phyloP scores from a whole-genome alignment of 2,113 vertebrate species.

The Grallaria varia region DNA sequence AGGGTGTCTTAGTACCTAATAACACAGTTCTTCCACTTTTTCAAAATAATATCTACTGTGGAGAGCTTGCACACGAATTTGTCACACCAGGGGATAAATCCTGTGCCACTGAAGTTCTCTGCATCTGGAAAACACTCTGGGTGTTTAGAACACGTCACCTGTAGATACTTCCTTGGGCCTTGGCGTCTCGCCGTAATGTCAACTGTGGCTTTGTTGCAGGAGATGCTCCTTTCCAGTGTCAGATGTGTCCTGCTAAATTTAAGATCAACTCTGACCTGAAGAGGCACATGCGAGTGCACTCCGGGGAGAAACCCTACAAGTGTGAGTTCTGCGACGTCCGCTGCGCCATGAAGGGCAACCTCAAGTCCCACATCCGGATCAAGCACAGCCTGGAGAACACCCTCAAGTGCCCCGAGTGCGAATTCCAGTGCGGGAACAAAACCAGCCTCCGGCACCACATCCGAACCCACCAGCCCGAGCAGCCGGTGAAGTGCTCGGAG shows the following conservation, averaged over 20 bases:
- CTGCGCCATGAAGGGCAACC: slow-evolving; percentile 98
- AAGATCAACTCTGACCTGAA: slow-evolving; percentile 99
- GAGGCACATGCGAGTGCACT: slow-evolving; percentile 93
- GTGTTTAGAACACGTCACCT: background rate
- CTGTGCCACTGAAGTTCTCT: background rate
- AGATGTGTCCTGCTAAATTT: slow-evolving; percentile 94
- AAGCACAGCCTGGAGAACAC: slow-evolving; percentile 86
- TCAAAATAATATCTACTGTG: background rate
- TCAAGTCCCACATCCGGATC: slow-evolving; percentile 94
- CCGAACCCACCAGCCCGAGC: slow-evolving; percentile 85
- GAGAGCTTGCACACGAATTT: background rate
- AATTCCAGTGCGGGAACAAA: slow-evolving; percentile 90
- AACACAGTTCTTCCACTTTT: background rate
- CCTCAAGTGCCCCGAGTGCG: slow-evolving; percentile 85
- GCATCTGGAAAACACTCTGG: accelerated
- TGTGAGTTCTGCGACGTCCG: slow-evolving; percentile 94
- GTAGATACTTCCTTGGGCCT: accelerated
- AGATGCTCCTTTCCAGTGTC: slow-evolving; percentile 94
- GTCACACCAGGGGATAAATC: background rate
- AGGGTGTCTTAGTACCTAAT: background rate
- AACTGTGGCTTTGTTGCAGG: slow-evolving; percentile 69
- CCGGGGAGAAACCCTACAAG: slow-evolving; percentile 95
- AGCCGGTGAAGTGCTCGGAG: slow-evolving; percentile 85
- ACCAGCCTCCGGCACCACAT: slow-evolving; percentile 87
- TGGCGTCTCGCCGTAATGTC: background rate